Evolutionary conservation across 1,140 invertebrate species (phyloP), one percentile per base, ranked within the genome.

Genomic region (Calephelis nemesis): DNA sequence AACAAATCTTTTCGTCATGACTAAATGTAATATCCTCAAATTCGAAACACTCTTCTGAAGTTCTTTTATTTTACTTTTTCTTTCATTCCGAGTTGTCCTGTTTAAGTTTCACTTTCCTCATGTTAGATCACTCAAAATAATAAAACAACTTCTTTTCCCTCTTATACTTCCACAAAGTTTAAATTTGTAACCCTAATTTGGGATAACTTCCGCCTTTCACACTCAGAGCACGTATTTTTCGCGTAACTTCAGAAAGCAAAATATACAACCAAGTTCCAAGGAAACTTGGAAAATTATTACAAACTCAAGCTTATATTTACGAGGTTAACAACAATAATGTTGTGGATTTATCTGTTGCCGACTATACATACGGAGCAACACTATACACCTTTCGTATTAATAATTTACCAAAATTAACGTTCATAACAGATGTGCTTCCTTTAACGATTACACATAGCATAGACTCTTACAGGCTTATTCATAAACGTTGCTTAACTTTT

Each of bases 201-300:
- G 62, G 65, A 62, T 19, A 67, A 47, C 66, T 62, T 67, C 60
- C 62, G 15, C 47, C 45, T 58, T 75, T 71, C 62, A 71, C 73
- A 77, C 54, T 69, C 73, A 10, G 62, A 49, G 71, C 75, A 77
- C 75, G 75, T 77, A 77, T 69, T 75, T 74, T 71, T 69, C 62
- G 65, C 67, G 70, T 74, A 74, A 73, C 73, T 77, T 69, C 62
- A 65, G 65, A 62, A 70, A 63, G 72, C 74, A 76, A 70, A 72
- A 72, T 74, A 65, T 68, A 74, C 73, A 70, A 63, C 30, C 65
- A 68, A 72, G 67, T 72, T 68, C 54, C 50, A 13, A 19, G 12
- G 15, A 67, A 58, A 67, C 62, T 70, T 63, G 52, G 65, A 72
- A 65, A 74, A 67, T 74, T 72, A 71, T 74, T 68, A 74, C 69